phyloP scores from a whole-genome alignment of 2,113 vertebrate species.

The Physeter macrocephalus region DNA sequence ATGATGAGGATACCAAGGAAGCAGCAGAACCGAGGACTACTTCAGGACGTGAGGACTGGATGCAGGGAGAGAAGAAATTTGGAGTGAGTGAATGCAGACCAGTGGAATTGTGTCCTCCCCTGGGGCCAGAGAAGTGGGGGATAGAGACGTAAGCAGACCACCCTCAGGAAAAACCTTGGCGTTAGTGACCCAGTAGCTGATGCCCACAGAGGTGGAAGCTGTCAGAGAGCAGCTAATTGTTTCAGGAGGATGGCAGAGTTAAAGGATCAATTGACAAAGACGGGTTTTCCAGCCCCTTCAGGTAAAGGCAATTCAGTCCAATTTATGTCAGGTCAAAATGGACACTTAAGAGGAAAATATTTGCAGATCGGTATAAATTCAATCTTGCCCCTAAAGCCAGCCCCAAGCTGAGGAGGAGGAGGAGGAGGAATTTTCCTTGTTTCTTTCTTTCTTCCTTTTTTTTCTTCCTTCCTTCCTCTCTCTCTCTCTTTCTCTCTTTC shows the following conservation, averaged over 20 bases:
- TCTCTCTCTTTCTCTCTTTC: not conserved
- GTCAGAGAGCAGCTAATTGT: slow-evolving; percentile 32
- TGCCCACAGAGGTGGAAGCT: not conserved
- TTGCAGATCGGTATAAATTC: slow-evolving; percentile 58
- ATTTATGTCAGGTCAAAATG: slow-evolving; percentile 56
- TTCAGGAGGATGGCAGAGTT: not conserved
- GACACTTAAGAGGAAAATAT: slow-evolving; percentile 60
- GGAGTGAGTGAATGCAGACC: not conserved
- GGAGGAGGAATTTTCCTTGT: not conserved
- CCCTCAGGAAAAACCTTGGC: not conserved
- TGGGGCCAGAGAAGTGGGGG: not conserved
- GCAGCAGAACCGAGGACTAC: fast-evolving
- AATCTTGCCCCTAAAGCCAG: slow-evolving; percentile 6
- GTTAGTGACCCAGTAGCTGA: not conserved
- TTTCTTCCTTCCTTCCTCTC: not conserved
- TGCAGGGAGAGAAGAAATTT: not conserved
- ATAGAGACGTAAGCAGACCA: not conserved
- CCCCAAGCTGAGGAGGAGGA: not conserved
- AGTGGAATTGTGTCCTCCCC: not conserved
- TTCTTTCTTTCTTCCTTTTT: not conserved
- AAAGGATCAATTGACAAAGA: slow-evolving; percentile 31
- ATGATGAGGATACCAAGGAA: fast-evolving
- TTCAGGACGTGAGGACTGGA: fast-evolving
- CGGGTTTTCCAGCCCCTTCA: not conserved
- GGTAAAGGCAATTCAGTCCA: slow-evolving; percentile 55